These are phyloP conservation scores for Temnothorax nylanderi DNA, from an alignment of 1,140 invertebrate genomes.

Conservation along the genomic window DNA sequence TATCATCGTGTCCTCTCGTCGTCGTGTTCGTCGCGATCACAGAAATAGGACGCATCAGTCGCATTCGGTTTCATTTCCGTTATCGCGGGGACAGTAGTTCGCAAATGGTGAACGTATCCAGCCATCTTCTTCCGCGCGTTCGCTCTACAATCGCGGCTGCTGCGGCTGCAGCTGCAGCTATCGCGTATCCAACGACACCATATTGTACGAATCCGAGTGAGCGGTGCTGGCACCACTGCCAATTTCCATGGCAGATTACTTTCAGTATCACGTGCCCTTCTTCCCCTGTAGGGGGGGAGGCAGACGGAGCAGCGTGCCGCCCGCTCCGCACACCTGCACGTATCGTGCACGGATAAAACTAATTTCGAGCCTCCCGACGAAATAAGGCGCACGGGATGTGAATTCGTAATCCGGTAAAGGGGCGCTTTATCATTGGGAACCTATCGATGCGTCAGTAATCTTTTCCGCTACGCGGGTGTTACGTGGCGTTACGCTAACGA, in stretches of 20 bases:
- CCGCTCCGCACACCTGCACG: slow-evolving; percentile 43
- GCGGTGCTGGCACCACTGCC: neutral
- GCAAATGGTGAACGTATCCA: neutral
- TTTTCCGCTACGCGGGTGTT: slow-evolving; percentile 35
- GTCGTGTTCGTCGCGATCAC: neutral
- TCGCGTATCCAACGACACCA: slow-evolving; percentile 38
- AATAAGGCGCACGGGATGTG: slow-evolving; percentile 52
- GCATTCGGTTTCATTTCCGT: slow-evolving; percentile 3
- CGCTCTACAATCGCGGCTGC: neutral
- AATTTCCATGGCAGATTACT: slow-evolving; percentile 55
- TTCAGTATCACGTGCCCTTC: slow-evolving; percentile 17
- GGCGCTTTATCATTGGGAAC: slow-evolving; percentile 58
- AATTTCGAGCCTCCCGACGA: slow-evolving; percentile 57
- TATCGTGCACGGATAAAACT: slow-evolving; percentile 44
- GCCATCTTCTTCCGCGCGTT: neutral
- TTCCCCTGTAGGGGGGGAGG: neutral
- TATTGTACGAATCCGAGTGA: slow-evolving; percentile 26
- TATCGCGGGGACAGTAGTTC: neutral
- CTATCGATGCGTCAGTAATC: slow-evolving; percentile 64
- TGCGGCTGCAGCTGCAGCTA: slow-evolving; percentile 30
- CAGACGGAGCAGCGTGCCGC: slow-evolving; percentile 16
- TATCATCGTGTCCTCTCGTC: slow-evolving; percentile 22
- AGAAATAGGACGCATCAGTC: neutral
- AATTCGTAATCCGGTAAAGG: slow-evolving; percentile 52
- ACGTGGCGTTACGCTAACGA: slow-evolving; percentile 47